Base-by-base conservation (phyloP, 2,888 invertebrate genomes). In the Phyllotreta striolata region DNA sequence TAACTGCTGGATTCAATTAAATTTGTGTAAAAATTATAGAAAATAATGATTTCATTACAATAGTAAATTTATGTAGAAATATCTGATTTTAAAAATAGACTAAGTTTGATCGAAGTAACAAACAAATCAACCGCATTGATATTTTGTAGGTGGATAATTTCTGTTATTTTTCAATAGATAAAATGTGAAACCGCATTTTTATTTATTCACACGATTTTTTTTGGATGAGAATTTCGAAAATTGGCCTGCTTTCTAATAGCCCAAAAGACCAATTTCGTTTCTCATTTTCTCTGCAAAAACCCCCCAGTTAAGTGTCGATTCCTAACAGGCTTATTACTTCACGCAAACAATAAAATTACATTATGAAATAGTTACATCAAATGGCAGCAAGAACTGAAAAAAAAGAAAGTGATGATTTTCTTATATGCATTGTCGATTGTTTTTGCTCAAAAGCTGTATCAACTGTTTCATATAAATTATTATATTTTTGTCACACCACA, bases 351-450 rank as follows among this genome's bases (percentile, higher is more conserved):
- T 12, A 47, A 14, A 44, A 37, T 34, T 40, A n/a, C 12, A 6
- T 59, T 51, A 59, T 62, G 37, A 51, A 41, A 59, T 47, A 8
- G 51, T 59, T 59, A 51, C 59, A 37, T 10, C 39, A 59, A 39
- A 38, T 40, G 41, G 49, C 46, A 52, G 24, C 24, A 51, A 47
- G 35, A 39, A 40, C 13, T 35, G 40, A 46, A 41, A 55, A 41
- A 55, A 62, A 73, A 72, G 75, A 75, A 75, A 75, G 75, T 72
- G 72, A 73, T 72, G 70, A 68, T 67, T 66, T 46, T 44, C 55
- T 10, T 62, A 8, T 14, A 9, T 44, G 9, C 67, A 79, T 80
- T 81, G 80, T 80, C 70, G 74, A 76, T 76, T 77, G 77, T 74
- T 73, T 70, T 57, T 73, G 68, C 12, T 63, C 69, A 79, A 73